These are phyloP conservation scores for Podargus strigoides DNA, from an alignment of 2,797 vertebrate species.

Conservation along the genomic window DNA sequence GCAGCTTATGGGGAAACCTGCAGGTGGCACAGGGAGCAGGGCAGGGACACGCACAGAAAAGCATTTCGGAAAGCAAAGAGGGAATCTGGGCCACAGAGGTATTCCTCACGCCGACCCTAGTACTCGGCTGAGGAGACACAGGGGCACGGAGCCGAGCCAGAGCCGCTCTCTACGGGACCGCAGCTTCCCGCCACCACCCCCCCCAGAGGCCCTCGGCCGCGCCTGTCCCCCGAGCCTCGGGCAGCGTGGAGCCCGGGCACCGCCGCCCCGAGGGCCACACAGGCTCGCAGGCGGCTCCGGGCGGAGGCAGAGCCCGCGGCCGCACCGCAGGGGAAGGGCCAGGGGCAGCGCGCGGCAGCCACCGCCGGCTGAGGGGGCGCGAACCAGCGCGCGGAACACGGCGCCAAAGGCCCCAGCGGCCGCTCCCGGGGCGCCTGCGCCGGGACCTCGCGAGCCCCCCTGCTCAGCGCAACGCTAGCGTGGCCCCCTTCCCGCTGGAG, in stretches of 20 bases:
- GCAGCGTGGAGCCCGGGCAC: neutral
- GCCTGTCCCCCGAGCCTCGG: fast-evolving
- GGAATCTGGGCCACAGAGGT: fast-evolving
- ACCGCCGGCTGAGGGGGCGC: neutral
- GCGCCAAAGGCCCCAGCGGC: fast-evolving
- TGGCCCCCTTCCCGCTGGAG: no score
- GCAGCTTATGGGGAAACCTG: fast-evolving
- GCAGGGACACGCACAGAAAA: fast-evolving
- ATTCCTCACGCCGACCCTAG: fast-evolving
- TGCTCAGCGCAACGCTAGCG: fast-evolving
- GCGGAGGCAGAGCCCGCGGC: neutral
- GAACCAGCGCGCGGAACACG: no score
- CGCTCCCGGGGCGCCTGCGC: neutral
- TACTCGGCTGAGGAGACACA: fast-evolving
- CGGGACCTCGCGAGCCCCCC: fast-evolving
- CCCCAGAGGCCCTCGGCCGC: no score
- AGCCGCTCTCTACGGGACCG: neutral
- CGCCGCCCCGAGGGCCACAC: fast-evolving
- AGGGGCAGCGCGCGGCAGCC: neutral
- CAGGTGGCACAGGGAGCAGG: fast-evolving
- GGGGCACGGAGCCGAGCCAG: neutral
- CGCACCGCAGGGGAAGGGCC: neutral
- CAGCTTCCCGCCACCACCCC: fast-evolving
- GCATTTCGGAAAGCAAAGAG: fast-evolving
- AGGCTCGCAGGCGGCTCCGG: no score